Conservation (phyloP, 1,140 invertebrate species). For the Drosophila nigromelanica region DNA sequence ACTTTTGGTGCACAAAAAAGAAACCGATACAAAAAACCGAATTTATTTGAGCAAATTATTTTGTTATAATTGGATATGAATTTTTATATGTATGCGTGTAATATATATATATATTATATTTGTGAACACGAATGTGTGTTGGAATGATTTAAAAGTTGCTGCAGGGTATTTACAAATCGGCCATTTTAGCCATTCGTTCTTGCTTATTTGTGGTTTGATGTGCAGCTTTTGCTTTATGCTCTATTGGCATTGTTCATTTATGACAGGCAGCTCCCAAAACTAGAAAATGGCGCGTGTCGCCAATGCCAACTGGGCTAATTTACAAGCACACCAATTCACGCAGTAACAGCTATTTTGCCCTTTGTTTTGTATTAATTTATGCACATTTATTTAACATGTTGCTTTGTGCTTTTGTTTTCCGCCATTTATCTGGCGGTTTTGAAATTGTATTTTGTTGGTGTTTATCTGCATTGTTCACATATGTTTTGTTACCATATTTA, state of each 20-base stretch:
- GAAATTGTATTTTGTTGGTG: slow-evolving; percentile 28
- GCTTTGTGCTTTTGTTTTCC: slow-evolving; percentile 24
- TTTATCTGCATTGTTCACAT: slow-evolving; percentile 33
- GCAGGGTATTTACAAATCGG: background rate
- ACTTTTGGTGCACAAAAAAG: no score
- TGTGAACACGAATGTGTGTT: no score
- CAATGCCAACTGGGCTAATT: slow-evolving; percentile 7
- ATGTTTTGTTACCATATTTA: slow-evolving; percentile 19
- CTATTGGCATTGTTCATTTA: slow-evolving; percentile 29
- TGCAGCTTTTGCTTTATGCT: slow-evolving; percentile 12
- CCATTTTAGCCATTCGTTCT: no score
- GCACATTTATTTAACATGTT: slow-evolving; percentile 56
- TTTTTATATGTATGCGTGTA: no score
- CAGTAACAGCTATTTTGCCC: slow-evolving; percentile 36
- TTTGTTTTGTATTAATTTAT: slow-evolving; percentile 57
- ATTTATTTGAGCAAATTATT: no score
- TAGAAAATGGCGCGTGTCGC: slow-evolving; percentile 19
- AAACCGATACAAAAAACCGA: no score
- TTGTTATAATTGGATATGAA: no score
- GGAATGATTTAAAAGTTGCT: background rate
- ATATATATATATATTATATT: no score
- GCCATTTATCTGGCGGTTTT: slow-evolving; percentile 36
- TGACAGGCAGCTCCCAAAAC: slow-evolving; percentile 4
- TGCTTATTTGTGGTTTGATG: slow-evolving; percentile 6
- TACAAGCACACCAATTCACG: background rate